phyloP scores from a whole-genome alignment of 2,113 vertebrate genomes.

The Dendropsophus ebraccatus region DNA sequence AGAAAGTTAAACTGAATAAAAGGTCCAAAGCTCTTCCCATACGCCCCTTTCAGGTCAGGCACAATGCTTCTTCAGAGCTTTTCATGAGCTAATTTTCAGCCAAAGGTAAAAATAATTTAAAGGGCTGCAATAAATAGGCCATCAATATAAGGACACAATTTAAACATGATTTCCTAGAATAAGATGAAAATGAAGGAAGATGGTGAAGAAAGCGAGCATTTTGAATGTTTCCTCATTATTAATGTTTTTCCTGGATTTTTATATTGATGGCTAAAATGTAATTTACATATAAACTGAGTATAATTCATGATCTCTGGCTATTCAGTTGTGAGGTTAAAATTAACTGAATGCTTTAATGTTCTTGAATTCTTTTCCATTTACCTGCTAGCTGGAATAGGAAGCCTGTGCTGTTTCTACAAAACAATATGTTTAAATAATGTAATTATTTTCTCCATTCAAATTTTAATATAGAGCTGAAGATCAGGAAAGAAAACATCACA shows the following conservation, averaged over 20 bases:
- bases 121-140: not conserved
- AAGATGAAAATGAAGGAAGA: too few species aligned
- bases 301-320: not conserved
- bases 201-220: not conserved
- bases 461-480: not conserved
- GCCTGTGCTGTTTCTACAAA: not conserved
- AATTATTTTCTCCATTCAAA: not conserved
- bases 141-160: not conserved
- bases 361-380: not conserved
- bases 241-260: too few species aligned
- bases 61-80: too few species aligned
- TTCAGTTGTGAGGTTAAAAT: not conserved
- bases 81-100: not conserved
- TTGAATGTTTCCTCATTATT: too few species aligned
- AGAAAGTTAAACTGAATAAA: too few species aligned
- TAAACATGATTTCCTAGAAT: not conserved
- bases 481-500: slow-evolving; percentile 21
- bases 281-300: not conserved
- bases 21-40: too few species aligned
- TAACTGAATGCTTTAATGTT: not conserved
- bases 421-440: not conserved
- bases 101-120: not conserved
- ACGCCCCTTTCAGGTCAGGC: not conserved
- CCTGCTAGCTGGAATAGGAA: not conserved
- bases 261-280: too few species aligned